phyloP scores from a whole-genome alignment of 2,797 vertebrate species.

The Galago senegalensis region DNA sequence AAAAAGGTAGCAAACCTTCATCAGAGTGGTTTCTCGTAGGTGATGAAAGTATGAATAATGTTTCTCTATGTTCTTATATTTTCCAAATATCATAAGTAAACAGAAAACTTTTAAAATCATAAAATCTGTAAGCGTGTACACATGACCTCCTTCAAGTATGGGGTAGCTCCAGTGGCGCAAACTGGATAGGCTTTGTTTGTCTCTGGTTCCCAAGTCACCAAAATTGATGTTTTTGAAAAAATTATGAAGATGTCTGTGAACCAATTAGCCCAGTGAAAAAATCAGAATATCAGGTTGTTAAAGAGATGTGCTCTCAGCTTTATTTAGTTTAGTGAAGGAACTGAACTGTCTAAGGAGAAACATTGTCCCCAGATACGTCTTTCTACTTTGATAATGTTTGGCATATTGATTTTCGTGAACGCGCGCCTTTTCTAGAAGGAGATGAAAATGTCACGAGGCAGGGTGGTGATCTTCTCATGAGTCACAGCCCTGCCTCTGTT shows the following conservation, averaged over 20 bases:
- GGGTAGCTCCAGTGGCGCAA: background rate
- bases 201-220: background rate
- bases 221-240: background rate
- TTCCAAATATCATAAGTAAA: background rate
- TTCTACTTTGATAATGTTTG: background rate
- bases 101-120: background rate
- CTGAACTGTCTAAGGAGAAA: background rate
- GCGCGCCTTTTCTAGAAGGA: background rate
- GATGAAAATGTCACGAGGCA: background rate
- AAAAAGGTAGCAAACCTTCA: background rate
- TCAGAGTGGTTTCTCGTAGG: background rate
- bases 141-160: fast-evolving
- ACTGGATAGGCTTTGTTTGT: too few species aligned
- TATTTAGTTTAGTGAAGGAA: background rate
- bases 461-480: fast-evolving
- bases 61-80: background rate
- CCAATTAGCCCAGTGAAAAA: background rate
- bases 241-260: background rate
- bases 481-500: fast-evolving
- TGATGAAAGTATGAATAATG: background rate
- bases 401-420: background rate
- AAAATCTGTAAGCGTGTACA: fast-evolving
- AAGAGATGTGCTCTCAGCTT: background rate
- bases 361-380: background rate
- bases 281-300: background rate